Evolutionary conservation across 2,888 invertebrate genomes (phyloP), one percentile per base, ranked within the genome.

Genomic region (Calameuta pallipes): DNA sequence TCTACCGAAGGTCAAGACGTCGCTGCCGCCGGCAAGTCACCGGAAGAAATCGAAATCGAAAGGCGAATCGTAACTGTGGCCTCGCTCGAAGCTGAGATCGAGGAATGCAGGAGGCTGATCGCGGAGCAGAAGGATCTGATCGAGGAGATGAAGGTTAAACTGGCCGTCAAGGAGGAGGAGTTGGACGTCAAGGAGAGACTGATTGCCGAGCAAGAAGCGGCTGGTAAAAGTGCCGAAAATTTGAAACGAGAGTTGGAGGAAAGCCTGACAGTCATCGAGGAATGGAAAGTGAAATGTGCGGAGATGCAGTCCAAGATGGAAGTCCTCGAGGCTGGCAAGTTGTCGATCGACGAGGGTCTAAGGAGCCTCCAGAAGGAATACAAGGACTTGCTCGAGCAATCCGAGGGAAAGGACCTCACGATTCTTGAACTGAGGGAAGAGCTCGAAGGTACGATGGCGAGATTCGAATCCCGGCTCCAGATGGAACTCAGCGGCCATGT

Each of bases 101-200:
- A 88, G 71, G 93, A 90, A 92, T 95, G 91, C 80, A 90, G 89
- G 15, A 93, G 94, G 83, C 93, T 94, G 0, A 94, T 95, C 75
- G 93, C 93, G 80, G 93, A 94, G 80, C 93, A 95, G 83, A 94
- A 94, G 83, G 89, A 89, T 13, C 90, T 93, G 81, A 89, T 94
- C 6, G 92, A 93, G 73, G 92, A 93, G 37, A 89, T 96, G 82
- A 94, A 94, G 80, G 92, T 92, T 73, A 93, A 92, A 81, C 90
- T 95, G 81, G 90, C 93, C 76, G 93, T 85, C 1, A 89, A 88
- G 73, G 89, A 91, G 56, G 83, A 83, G 31, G 89, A 90, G 75
- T 79, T 91, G 3, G 85, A 86, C 73, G 74, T 75, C 33, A 92
- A 92, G 80, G 93, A 93, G 81, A 93, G 93, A 85, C 85, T 83